These are phyloP conservation scores for Hemicentrotus pulcherrimus DNA, from an alignment of 35 echinoderm and acorn worm species.

Conservation along the genomic window DNA sequence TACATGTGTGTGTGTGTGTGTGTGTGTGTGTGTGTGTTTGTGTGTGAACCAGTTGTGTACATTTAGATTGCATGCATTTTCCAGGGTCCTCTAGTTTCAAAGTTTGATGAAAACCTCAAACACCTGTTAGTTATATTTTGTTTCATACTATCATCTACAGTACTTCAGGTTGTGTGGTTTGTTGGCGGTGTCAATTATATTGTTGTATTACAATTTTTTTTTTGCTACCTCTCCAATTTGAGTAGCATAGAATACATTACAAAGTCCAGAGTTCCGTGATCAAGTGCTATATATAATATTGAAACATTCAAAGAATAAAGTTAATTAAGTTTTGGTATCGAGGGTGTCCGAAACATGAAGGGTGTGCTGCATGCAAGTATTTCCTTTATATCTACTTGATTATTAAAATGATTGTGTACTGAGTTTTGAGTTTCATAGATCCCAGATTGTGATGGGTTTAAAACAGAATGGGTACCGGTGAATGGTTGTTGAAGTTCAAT, in stretches of 20 bases:
- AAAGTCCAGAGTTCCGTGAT: no score
- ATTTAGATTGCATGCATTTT: background rate
- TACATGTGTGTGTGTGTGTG: background rate
- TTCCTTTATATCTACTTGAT: no score
- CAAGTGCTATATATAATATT: background rate
- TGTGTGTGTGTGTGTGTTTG: background rate
- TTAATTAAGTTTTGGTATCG: background rate
- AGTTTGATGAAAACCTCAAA: conserved; percentile 38
- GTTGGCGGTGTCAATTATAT: background rate
- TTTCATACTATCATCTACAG: background rate
- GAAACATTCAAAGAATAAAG: background rate
- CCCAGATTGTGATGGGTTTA: background rate
- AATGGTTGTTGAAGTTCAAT: no score
- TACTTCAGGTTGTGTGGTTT: background rate
- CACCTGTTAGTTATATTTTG: conserved; percentile 25
- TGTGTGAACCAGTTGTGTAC: background rate
- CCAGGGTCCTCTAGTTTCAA: background rate
- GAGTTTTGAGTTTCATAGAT: background rate
- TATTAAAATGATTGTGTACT: background rate
- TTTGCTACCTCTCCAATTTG: no score
- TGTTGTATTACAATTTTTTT: background rate
- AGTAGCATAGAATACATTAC: no score
- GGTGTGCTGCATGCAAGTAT: no score
- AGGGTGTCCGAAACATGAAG: no score
- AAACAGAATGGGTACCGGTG: no score